phyloP scores from a whole-genome alignment of 2,797 vertebrate genomes.

The Chelon auratus region DNA sequence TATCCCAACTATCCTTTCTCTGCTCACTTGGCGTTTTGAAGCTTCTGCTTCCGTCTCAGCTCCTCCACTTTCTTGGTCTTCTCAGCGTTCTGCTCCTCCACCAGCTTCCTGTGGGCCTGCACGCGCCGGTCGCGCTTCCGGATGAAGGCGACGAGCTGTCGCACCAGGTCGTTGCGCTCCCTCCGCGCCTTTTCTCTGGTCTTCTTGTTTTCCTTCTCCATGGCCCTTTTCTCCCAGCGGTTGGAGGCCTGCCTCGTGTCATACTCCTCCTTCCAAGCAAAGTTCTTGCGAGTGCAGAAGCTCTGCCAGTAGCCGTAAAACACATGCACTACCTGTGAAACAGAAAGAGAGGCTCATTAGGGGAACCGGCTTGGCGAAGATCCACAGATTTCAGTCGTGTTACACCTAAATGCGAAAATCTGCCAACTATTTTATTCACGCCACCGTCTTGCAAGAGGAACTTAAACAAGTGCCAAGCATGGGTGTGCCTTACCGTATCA shows the following conservation, averaged over 20 bases:
- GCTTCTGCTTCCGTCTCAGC: slow-evolving; percentile 90
- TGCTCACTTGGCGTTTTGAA: slow-evolving; percentile 91
- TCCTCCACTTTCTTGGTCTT: slow-evolving; percentile 91
- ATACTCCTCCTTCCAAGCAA: slow-evolving; percentile 97
- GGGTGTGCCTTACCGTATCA: slow-evolving; percentile 86
- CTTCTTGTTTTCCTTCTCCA: slow-evolving; percentile 99
- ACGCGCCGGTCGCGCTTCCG: slow-evolving; percentile 94
- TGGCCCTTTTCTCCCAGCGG: slow-evolving; percentile 97
- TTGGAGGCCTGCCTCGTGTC: slow-evolving; percentile 95
- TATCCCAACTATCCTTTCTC: too few species aligned
- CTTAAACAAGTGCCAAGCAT: too few species aligned
- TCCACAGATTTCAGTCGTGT: not conserved
- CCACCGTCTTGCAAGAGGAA: too few species aligned
- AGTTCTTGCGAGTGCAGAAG: slow-evolving; percentile 94
- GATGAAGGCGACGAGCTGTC: slow-evolving; percentile 94
- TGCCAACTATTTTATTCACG: not conserved
- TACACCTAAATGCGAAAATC: not conserved
- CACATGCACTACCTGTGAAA: slow-evolving; percentile 90
- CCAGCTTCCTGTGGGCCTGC: slow-evolving; percentile 92
- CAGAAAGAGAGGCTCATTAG: not conserved
- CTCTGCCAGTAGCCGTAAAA: slow-evolving; percentile 99
- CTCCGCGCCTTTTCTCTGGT: slow-evolving; percentile 92
- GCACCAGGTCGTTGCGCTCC: slow-evolving; percentile 92
- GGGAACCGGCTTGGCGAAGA: not conserved
- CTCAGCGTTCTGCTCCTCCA: slow-evolving; percentile 95